Percentiles rank a stretch among this genome's conserved stretches.
Evolutionary conservation across 2,888 invertebrate genomes (phyloP).

Genomic region (Mellilla xanthometata): DNA sequence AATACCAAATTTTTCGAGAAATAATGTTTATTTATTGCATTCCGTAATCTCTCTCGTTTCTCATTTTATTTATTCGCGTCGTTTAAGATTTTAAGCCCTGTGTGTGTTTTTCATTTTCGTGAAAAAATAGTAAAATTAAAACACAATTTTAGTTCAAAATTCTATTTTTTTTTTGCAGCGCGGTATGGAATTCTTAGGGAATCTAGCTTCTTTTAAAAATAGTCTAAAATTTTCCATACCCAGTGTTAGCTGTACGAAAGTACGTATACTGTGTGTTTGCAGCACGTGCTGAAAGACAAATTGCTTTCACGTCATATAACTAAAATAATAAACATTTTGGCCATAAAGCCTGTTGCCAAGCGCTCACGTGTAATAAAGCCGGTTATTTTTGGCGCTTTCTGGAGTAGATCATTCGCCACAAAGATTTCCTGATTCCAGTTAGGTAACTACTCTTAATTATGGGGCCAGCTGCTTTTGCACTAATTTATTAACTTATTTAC

Average conservation of each 20-base stretch:
- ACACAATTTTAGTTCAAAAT: too few species aligned
- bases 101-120: too few species aligned
- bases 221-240: too few species aligned
- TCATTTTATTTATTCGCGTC: neutral
- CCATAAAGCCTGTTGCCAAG: conserved; percentile 37
- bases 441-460: conserved; percentile 22
- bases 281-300: conserved; percentile 19
- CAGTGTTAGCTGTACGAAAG: too few species aligned
- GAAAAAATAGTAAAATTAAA: too few species aligned
- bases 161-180: too few species aligned
- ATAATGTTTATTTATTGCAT: neutral
- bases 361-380: conserved; percentile 40
- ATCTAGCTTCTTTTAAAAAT: too few species aligned
- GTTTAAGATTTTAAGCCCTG: too few species aligned
- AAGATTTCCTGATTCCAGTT: conserved; percentile 47
- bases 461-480: conserved; percentile 28
- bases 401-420: conserved; percentile 49
- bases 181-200: too few species aligned
- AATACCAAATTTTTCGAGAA: neutral
- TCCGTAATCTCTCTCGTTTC: neutral
- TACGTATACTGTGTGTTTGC: neutral
- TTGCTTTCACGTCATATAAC: conserved; percentile 25
- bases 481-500: conserved; percentile 31
- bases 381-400: conserved; percentile 46
- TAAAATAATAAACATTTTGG: conserved; percentile 32